Percentiles rank a stretch among this genome's conserved stretches.
phyloP scores from a whole-genome alignment of 2,797 vertebrate species.

The Oryzias dopingdopingensis region DNA sequence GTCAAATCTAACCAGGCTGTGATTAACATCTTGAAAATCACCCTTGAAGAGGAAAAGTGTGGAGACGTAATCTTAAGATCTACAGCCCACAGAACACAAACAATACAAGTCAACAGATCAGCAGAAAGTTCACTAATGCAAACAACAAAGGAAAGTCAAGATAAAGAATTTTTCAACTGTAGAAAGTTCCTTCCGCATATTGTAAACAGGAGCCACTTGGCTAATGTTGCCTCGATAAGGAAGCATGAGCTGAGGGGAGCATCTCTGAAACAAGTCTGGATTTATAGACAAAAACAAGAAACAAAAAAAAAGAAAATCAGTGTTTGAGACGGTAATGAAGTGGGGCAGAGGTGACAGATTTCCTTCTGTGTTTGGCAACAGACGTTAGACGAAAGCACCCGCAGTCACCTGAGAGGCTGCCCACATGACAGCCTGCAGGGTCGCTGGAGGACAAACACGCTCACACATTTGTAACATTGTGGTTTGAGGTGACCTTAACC shows the following conservation, averaged over 20 bases:
- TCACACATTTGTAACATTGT: constrained; percentile 2
- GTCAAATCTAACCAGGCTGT: constrained; percentile 4
- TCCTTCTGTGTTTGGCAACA: constrained; percentile 68
- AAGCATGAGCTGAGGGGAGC: neutral
- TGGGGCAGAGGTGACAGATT: constrained; percentile 75
- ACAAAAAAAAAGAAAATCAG: constrained; percentile 4
- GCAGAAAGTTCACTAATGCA: neutral
- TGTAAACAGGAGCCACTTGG: constrained; percentile 23
- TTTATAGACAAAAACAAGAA: constrained; percentile 7
- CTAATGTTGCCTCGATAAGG: neutral
- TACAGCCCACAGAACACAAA: constrained; percentile 22
- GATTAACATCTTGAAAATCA: neutral
- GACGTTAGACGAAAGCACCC: constrained; percentile 33
- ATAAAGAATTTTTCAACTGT: constrained; percentile 7
- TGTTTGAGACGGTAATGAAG: constrained; percentile 36
- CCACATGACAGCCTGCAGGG: constrained; percentile 48
- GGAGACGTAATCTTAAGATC: too few relatives aligned
- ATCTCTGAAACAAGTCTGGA: too few relatives aligned
- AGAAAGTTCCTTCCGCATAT: constrained; percentile 54
- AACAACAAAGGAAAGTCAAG: constrained; percentile 15
- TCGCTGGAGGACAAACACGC: constrained; percentile 31
- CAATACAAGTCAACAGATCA: constrained; percentile 26
- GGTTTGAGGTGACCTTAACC: constrained; percentile 5
- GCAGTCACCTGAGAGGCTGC: constrained; percentile 54
- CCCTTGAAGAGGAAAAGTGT: neutral